Evolutionary conservation across 2,888 invertebrate species (phyloP).

Genomic region (Myopa testacea): DNA sequence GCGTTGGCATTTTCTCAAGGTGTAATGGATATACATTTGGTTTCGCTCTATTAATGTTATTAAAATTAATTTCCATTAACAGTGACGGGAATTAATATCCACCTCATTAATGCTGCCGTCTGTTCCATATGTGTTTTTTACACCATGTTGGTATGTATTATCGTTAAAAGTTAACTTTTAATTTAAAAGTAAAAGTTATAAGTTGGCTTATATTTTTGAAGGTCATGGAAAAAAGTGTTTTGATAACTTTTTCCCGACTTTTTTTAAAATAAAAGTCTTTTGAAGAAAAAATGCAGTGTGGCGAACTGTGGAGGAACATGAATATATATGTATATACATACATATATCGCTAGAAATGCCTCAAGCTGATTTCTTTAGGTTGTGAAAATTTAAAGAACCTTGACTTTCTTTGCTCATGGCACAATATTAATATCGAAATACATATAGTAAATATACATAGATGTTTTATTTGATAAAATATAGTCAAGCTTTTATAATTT

Average conservation of each 20-base stretch:
- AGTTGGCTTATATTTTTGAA: too few species aligned
- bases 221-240: background rate
- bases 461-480: too few species aligned
- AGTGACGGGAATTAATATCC: constrained; percentile 72
- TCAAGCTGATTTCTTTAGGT: too few species aligned
- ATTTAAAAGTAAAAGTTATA: too few species aligned
- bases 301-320: too few species aligned
- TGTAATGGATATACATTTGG: constrained; percentile 50
- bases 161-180: background rate
- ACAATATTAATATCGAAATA: background rate
- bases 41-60: constrained; percentile 13
- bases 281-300: too few species aligned
- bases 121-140: constrained; percentile 72
- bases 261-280: too few species aligned
- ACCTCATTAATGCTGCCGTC: constrained; percentile 71
- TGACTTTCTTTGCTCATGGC: too few species aligned
- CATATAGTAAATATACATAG: background rate
- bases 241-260: background rate
- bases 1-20: constrained; percentile 65
- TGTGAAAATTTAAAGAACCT: too few species aligned
- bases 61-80: constrained; percentile 53
- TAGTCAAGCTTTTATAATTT: too few species aligned
- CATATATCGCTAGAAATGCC: too few species aligned
- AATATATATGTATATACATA: too few species aligned
- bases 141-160: constrained; percentile 70